Base-by-base conservation (phyloP, 1,140 invertebrate genomes). In the Mya arenaria region DNA sequence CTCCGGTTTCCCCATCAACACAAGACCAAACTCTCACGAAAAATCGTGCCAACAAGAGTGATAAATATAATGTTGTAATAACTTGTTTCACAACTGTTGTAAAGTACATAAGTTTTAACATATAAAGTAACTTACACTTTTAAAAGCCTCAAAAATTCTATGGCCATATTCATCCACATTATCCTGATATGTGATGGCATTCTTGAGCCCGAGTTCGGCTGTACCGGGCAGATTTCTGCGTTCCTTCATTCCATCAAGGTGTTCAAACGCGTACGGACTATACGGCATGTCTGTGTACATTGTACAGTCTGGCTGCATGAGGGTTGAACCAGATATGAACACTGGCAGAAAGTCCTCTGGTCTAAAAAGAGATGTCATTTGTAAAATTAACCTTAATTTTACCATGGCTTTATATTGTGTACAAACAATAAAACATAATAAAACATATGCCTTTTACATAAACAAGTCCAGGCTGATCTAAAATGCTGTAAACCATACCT, bases 191-290 rank as follows among this genome's bases (percentile, higher is more conserved):
- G 94, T 94, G 55, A 96, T 92, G 79, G 94, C 94, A 83, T 95
- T 94, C 75, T 94, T 94, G 4, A 96, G 91, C 37, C 94, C 94
- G 56, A 95, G 93, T 90, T 97, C 96, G n/a, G 95, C 92, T 68
- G 93, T 91, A 60, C 95, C 93, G 72, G 93, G 93, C 72, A 97
- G 88, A 92, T 96, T 95, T 58, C 94, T 93, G 84, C 95, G 92
- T 75, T 95, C 93, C 74, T 94, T 93, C 93, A 97, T 87, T 60
- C 92, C 93, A 90, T 95, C 94, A 55, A 97, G 94, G 93, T 97
- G 96, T 91, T 97, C 96, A 94, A 96, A 97, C 5, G 95, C 93
- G 91, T 95, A 94, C 94, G 97, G 96, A 89, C 95, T 96, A 89
- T 96, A 96, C 63, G 95, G 94, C 34, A 96, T 90, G n/a, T 94